Conservation (phyloP, 2,797 vertebrate species). For the Pangasius larnaudii region DNA sequence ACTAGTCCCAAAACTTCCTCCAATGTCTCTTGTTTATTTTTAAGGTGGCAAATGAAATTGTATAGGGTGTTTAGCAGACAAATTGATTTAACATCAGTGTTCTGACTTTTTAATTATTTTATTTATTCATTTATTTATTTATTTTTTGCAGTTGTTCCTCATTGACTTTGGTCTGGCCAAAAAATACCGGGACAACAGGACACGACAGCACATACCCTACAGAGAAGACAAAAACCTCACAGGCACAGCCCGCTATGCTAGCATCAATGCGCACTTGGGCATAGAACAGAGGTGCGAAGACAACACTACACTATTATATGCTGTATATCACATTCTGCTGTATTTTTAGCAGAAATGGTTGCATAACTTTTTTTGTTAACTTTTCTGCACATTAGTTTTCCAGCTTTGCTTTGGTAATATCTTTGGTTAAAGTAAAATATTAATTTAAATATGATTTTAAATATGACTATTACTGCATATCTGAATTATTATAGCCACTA, state of each 20-base stretch:
- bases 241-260: constrained; percentile 98
- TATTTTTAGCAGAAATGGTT: not conserved
- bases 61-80: not conserved
- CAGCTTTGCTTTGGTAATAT: not conserved
- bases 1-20: not conserved
- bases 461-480: not conserved
- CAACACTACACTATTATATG: not conserved
- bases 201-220: constrained; percentile 99
- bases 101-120: constrained; percentile 21
- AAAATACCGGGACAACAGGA: constrained; percentile 99
- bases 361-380: not conserved
- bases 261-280: constrained; percentile 98
- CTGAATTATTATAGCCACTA: not conserved
- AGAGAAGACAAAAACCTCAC: constrained; percentile 99
- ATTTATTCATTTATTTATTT: constrained; percentile 17
- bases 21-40: not conserved
- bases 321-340: no score
- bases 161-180: constrained; percentile 99
- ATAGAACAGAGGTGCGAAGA: constrained; percentile 94
- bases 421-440: not conserved
- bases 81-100: not conserved
- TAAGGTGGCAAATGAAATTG: not conserved
- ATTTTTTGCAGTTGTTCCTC: constrained; percentile 92
- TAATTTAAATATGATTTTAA: not conserved
- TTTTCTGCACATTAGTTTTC: not conserved